Base-by-base conservation (phyloP, 2,113 vertebrate genomes). In the Hystrix brachyura region DNA sequence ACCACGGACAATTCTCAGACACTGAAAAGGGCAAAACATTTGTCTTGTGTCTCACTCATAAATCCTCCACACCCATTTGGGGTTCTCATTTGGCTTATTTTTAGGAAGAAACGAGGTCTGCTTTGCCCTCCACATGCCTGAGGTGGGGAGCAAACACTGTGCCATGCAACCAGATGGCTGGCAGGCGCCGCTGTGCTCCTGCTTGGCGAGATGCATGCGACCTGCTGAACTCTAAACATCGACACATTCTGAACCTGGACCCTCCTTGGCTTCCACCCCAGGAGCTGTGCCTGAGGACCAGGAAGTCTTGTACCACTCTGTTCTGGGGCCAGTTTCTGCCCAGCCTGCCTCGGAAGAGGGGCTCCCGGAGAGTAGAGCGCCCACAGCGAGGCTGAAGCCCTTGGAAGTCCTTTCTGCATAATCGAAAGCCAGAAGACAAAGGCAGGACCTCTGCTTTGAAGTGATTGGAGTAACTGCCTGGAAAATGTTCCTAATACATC, bases 401-500 rank as follows among this genome's bases (percentile, higher is more conserved):
- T 60, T 0, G 3, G 69, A 94, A 83, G 71, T 27, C 69, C n/a
- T 64, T 83, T 91, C 38, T 81, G 69, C 79, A 71, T 83, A 80
- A 87, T 34, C 23, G 3, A 53, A 94, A 91, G 62, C 79, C 93
- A 93, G 72, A 91, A 95, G 93, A 92, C 74, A 95, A 96, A 97
- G 86, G 71, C 38, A 82, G 81, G 83, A 83, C 93, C 62, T 91
- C 91, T 81, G 91, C 32, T 95, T 79, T 87, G 87, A 92, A 95
- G 46, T 25, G 81, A 92, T 0, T 78, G 72, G 90, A 86, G 94
- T 80, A 96, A 94, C 83, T 43, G 95, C 79, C 92, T 85, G 87
- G 94, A 96, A 94, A 96, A 94, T 91, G 80, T 92, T 51, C 93
- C 93, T 51, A 65, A 76, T 94, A 74, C 60, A 88, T 94, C 71